Evolutionary conservation across 2,888 invertebrate species (phyloP), one percentile per base, ranked within the genome.

Genomic region (Meteorus cinctellus): DNA sequence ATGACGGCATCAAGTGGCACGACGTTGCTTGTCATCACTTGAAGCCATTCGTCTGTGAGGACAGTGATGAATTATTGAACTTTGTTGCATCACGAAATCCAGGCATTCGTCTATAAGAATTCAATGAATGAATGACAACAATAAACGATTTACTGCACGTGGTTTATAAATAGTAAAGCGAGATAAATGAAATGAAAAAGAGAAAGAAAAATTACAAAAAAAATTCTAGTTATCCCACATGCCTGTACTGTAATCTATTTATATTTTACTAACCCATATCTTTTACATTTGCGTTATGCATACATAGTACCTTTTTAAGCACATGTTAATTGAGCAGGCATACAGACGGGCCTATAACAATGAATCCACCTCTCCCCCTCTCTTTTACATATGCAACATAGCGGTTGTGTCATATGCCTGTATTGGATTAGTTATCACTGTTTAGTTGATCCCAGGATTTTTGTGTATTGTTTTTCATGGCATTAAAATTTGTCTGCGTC

Each of bases 1-100:
- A 96, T 85, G 96, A 97, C 85, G 96, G 96, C 24, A 93, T 96
- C 75, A 95, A 96, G 90, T 96, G 96, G 96, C 96, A 97, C 89
- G 92, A 97, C 88, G 96, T 96, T 41, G 96, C 96, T 77, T 97
- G 97, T 88, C 96, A 96, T 87, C 97, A 97, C 89, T 93, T 94
- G 87, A 97, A 97, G 89, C 94, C 96, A 0, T 96, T 95, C 90
- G 96, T 97, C 36, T 97, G 97, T 89, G 97, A 97, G 90, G 97
- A 97, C 91, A 96, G 96, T 89, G 96, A 96, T 86, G 96, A 96
- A 89, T 92, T 97, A 27, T 92, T 97, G 86, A 96, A 96, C 92
- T 97, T 96, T 90, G 97, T 97, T 77, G 95, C 96, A 86, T 96
- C 96, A 75, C 94, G 96, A 89, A 97, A 97, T 91, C 95, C 96